A percentile compares a stretch with the other conserved stretches of the same genome.
Evolutionary conservation across 2,888 invertebrate species (phyloP).

Genomic region (Rhagonycha lutea): DNA sequence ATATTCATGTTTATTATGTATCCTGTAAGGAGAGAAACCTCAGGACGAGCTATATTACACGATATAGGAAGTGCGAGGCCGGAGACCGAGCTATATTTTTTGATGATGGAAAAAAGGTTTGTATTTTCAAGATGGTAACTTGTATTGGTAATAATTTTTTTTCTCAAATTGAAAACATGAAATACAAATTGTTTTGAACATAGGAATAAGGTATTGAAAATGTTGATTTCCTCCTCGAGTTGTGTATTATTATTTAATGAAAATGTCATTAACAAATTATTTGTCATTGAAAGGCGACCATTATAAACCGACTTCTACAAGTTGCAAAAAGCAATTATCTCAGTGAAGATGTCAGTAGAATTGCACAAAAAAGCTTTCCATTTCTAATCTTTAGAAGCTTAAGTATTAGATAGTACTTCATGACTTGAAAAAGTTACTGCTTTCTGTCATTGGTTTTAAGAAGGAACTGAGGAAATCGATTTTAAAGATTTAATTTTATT

Average conservation of each 20-base stretch:
- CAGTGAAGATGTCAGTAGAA: neutral
- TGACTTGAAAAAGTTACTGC: neutral
- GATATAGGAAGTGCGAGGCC: no score
- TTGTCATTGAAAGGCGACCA: neutral
- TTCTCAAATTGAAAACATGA: no score
- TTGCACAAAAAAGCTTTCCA: neutral
- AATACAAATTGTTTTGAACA: neutral
- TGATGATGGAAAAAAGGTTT: no score
- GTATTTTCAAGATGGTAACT: no score
- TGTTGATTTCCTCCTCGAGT: no score
- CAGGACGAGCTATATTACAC: no score
- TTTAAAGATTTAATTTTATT: neutral
- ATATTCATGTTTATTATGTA: no score
- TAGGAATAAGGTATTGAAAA: no score
- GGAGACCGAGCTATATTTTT: no score
- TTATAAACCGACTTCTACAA: neutral
- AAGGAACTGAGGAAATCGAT: neutral
- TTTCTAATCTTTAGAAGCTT: neutral
- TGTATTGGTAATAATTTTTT: no score
- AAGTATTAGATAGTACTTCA: neutral
- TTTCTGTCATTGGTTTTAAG: neutral
- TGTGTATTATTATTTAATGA: neutral
- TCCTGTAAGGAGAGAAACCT: no score
- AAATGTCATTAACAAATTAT: neutral
- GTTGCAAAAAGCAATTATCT: neutral